Conservation (phyloP, 2,888 invertebrate genomes). For the Trissoscelio sp. region DNA sequence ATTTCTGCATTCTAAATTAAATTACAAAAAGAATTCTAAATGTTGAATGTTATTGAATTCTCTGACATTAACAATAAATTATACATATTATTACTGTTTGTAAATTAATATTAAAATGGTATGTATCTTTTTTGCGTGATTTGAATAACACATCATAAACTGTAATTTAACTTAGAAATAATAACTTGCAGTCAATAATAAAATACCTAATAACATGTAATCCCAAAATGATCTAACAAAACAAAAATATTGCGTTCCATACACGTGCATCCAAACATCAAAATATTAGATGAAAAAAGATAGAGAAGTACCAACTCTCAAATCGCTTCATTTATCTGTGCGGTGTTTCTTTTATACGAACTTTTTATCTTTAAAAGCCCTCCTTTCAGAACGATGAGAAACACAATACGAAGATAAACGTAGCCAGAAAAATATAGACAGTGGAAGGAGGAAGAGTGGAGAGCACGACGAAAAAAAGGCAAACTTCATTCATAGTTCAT, state of each 20-base stretch:
- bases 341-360: conserved; percentile 25
- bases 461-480: conserved; percentile 69
- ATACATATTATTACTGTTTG: conserved; percentile 15
- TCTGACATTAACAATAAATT: conserved; percentile 13
- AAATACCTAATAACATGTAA: conserved; percentile 2
- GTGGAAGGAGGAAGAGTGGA: conserved; percentile 56
- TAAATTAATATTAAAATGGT: conserved; percentile 23
- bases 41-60: conserved; percentile 1
- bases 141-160: conserved; percentile 28
- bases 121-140: conserved; percentile 20
- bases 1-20: conserved; percentile 14
- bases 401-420: conserved; percentile 57
- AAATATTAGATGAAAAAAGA: not conserved
- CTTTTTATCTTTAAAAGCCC: conserved; percentile 32
- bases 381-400: conserved; percentile 41
- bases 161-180: conserved; percentile 34
- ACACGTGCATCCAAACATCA: conserved; percentile 9
- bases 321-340: conserved; percentile 50
- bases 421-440: conserved; percentile 58
- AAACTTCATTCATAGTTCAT: conserved; percentile 79
- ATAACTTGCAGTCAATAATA: conserved; percentile 14
- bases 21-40: not conserved
- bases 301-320: conserved; percentile 1
- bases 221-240: conserved; percentile 32
- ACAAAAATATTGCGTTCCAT: conserved; percentile 3